A percentile compares a stretch with the other conserved stretches of the same genome.
Conservation (phyloP, 2,888 invertebrate genomes). For the Danaus chrysippus region DNA sequence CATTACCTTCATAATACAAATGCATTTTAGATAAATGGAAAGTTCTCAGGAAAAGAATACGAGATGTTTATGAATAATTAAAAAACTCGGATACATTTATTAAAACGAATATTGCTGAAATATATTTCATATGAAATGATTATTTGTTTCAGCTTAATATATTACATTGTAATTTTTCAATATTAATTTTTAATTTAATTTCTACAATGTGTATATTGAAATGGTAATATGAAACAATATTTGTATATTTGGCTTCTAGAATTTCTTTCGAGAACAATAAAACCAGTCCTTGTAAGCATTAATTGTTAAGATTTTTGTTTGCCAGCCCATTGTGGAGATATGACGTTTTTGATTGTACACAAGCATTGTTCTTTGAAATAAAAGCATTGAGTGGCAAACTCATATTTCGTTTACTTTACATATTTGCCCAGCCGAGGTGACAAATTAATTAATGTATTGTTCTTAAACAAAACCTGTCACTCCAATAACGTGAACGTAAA, state of each 20-base stretch:
- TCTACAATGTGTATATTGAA: neutral
- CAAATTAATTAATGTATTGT: constrained; percentile 58
- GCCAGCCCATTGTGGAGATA: constrained; percentile 37
- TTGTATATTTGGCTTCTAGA: constrained; percentile 11
- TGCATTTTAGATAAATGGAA: too few relatives aligned
- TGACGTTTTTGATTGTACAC: constrained; percentile 36
- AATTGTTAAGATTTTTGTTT: constrained; percentile 37
- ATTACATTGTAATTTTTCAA: too few relatives aligned
- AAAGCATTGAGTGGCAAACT: constrained; percentile 46
- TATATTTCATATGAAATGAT: too few relatives aligned
- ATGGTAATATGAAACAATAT: neutral
- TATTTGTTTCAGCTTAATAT: too few relatives aligned
- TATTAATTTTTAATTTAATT: neutral
- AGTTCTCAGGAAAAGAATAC: too few relatives aligned
- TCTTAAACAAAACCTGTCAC: constrained; percentile 41
- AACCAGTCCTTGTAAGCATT: constrained; percentile 30
- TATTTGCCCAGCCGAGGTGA: constrained; percentile 48
- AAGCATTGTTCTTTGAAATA: constrained; percentile 38
- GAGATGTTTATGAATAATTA: too few relatives aligned
- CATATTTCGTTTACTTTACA: constrained; percentile 48
- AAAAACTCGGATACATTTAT: too few relatives aligned
- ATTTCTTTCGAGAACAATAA: constrained; percentile 33
- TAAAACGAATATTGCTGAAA: too few relatives aligned
- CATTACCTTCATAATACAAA: neutral
- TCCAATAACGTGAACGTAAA: constrained; percentile 25